phyloP scores from a whole-genome alignment of 1,140 invertebrate species.

The Notospermus geniculatus region DNA sequence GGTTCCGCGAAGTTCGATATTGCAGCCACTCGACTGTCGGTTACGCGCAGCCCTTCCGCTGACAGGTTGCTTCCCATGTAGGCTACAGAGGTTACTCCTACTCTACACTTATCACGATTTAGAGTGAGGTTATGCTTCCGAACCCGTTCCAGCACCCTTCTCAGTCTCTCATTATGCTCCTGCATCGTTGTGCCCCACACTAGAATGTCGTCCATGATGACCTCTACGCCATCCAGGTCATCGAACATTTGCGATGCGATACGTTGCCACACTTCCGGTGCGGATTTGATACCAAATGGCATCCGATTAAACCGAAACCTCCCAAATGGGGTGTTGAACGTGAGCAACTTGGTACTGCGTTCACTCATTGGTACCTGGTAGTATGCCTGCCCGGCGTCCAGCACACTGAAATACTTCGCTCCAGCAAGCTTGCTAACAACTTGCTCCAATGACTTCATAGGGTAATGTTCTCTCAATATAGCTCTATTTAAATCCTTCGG shows the following conservation, averaged over 20 bases:
- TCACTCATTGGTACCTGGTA: not conserved
- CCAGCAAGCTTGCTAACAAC: not conserved
- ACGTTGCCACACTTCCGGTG: not conserved
- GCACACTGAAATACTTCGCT: not conserved
- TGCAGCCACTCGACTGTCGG: constrained; percentile 39
- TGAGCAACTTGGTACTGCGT: not conserved
- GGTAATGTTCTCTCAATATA: not conserved
- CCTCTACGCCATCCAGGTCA: not conserved
- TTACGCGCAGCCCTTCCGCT: constrained; percentile 25
- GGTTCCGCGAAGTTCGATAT: constrained; percentile 27
- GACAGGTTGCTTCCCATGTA: not conserved
- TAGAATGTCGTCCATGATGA: not conserved
- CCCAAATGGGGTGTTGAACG: constrained; percentile 1
- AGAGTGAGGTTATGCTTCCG: not conserved
- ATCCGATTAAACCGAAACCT: not conserved
- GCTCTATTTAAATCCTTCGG: constrained; percentile 55
- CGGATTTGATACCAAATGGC: not conserved
- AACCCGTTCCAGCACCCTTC: not conserved
- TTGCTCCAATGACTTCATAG: not conserved
- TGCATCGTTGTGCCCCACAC: not conserved
- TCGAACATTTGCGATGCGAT: not conserved
- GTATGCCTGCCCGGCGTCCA: not conserved
- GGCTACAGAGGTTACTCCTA: no score
- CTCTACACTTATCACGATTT: no score
- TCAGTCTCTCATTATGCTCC: not conserved